Evolutionary conservation across 2,888 invertebrate genomes (phyloP), one percentile per base, ranked within the genome.

Genomic region (Drosophila basisetae): DNA sequence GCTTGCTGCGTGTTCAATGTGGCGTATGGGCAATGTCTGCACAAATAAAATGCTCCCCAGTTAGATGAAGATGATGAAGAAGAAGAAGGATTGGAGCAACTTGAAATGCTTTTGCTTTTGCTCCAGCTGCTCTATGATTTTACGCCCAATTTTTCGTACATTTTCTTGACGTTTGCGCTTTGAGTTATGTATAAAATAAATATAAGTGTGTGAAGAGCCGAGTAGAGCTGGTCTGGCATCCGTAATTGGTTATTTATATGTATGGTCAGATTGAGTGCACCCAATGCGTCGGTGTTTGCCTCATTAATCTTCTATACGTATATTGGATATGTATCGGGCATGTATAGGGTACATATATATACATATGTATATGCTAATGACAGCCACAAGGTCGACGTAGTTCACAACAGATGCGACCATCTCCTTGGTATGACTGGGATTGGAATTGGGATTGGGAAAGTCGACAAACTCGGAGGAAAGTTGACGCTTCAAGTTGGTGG

Each of bases 1-100:
- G 65, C 22, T 25, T 59, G 73, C 61, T 63, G 50, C 50, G 70
- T 88, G 86, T 66, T 75, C 84, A 83, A 84, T 82, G 80, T 77
- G 77, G 87, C 86, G 89, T 83, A 89, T 86, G 76, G 87, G 82
- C 82, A 84, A 86, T 89, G 77, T 76, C 78, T 67, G 68, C 52
- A 71, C 61, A 63, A 62, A 58, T 63, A 50, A 76, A 80, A 67
- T 56, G 63, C 50, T 54, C 58, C 60, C 76, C 39, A 60, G 58
- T 41, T 41, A 56, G 30, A 41, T 16, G 10, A 65, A 55, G 53
- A 22, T 22, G 11, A 65, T 50, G 49, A 22, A 18, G 18, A n/a
- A 37, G 50, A n/a, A 28, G 28, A 47, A 22, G 47, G 47, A 47
- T 47, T 47, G 47, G 7, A 16, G 25, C 25, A 47, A 16, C n/a